Evolutionary conservation across 1,140 invertebrate genomes (phyloP).

Genomic region (Phymastichus coffea): DNA sequence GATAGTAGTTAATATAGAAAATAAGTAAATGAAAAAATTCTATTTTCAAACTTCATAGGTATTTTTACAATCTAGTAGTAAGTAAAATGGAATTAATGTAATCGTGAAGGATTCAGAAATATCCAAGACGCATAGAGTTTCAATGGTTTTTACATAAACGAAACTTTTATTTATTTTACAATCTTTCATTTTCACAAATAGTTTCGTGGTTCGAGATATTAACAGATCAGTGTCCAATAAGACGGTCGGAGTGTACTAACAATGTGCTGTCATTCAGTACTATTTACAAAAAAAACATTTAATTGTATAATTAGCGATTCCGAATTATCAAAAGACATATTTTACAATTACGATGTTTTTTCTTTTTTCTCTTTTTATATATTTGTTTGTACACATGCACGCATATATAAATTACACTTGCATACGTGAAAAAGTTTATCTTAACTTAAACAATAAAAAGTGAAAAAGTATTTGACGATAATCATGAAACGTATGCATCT

Average conservation of each 20-base stretch:
- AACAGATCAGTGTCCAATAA: neutral
- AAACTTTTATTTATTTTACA: conserved; percentile 21
- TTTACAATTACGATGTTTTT: conserved; percentile 1
- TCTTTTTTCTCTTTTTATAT: conserved; percentile 8
- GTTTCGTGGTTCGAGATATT: neutral
- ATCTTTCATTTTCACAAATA: conserved; percentile 20
- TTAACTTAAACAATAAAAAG: neutral
- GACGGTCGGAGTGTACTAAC: neutral
- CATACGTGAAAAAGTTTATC: neutral
- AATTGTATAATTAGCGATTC: conserved; percentile 10
- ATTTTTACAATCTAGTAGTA: too few species aligned
- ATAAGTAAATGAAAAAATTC: too few species aligned
- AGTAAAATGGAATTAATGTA: too few species aligned
- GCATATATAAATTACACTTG: conserved; percentile 18
- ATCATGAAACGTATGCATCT: neutral
- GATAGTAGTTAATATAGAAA: too few species aligned
- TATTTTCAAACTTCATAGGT: too few species aligned
- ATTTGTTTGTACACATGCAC: neutral
- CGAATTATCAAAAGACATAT: neutral
- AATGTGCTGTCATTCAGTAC: too few species aligned
- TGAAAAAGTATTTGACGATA: neutral
- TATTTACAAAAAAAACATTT: neutral
- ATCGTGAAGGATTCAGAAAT: too few species aligned
- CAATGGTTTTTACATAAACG: neutral
- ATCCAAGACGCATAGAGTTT: too few species aligned